These are phyloP conservation scores for Yponomeuta cagnagella DNA, from an alignment of 2,888 invertebrate genomes.

Conservation along the genomic window DNA sequence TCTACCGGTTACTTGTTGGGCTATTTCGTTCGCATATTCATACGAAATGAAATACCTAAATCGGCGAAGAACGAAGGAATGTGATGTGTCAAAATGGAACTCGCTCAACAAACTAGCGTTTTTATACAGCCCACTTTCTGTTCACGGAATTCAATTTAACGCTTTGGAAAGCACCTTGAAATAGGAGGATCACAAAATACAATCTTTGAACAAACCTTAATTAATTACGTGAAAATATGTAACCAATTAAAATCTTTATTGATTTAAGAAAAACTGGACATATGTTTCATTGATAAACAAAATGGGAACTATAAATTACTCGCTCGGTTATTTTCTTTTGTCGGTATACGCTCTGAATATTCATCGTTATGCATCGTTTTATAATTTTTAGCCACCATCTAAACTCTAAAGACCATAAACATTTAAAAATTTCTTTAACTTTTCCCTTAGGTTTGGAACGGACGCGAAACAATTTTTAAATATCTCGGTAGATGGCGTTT, in stretches of 20 bases:
- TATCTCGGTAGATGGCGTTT: too few species aligned
- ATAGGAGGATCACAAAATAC: too few species aligned
- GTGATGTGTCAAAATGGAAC: constrained; percentile 41
- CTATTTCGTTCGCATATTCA: neutral
- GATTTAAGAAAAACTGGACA: neutral
- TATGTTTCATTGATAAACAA: neutral
- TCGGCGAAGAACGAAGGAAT: constrained; percentile 28
- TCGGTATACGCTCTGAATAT: neutral
- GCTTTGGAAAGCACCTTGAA: too few species aligned
- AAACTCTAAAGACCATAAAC: too few species aligned
- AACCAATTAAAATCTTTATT: too few species aligned
- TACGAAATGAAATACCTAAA: constrained; percentile 15
- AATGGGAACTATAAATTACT: neutral
- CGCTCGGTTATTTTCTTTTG: neutral
- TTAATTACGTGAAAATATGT: too few species aligned
- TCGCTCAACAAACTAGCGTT: neutral
- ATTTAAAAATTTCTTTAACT: too few species aligned
- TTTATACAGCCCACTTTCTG: neutral
- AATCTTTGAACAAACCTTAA: too few species aligned
- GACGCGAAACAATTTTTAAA: too few species aligned
- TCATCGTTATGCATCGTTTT: neutral
- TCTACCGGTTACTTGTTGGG: constrained; percentile 22
- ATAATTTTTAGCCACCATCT: too few species aligned
- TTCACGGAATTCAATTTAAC: neutral
- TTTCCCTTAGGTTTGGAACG: too few species aligned